Base-by-base conservation (phyloP, 2,888 invertebrate species). In the Perithous albicinctus region DNA sequence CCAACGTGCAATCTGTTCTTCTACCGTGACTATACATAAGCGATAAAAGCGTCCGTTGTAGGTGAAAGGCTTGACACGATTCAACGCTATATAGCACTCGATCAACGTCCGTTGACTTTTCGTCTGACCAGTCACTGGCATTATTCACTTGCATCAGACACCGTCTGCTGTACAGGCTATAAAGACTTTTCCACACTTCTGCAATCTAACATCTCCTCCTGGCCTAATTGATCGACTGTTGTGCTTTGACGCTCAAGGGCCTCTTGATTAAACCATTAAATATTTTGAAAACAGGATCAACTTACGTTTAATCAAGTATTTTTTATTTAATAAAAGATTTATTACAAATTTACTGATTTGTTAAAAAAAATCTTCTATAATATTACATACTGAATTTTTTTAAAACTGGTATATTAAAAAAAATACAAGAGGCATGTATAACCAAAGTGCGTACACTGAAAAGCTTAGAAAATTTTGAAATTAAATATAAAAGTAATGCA, bases 101-200 rank as follows among this genome's bases (percentile, higher is more conserved):
- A 79, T 79, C 79, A 79, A 69, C 69, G 74, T 74, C 74, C 12
- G 41, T 73, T 48, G 59, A 59, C 63, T 54, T 79, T 74, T 69
- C 41, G 67, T 63, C 73, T 54, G 63, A 73, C 72, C 76, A 73
- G 59, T 67, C 48, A 46, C 38, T 18, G 20, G 67, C 38, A 48
- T 48, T 80, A 77, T 69, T 59, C 77, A 80, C 73, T 78, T 41
- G 73, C 29, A 46, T 41, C 8, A 48, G 20, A 18, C 29, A 61
- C 2, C 8, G 38, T 23, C 0, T 18, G 41, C 61, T n/a, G 5
- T 12, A 23, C 23, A 61, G 20, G 10, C 41, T 41, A 8, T 15
- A 1, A 7, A 32, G 8, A 3, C 26, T 43, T 43, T 46, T 20
- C 18, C 20, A 48, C 48, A 20, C 20, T 20, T 8, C 2, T 20